phyloP scores from a whole-genome alignment of 2,113 vertebrate genomes.

The Prunella himalayana region DNA sequence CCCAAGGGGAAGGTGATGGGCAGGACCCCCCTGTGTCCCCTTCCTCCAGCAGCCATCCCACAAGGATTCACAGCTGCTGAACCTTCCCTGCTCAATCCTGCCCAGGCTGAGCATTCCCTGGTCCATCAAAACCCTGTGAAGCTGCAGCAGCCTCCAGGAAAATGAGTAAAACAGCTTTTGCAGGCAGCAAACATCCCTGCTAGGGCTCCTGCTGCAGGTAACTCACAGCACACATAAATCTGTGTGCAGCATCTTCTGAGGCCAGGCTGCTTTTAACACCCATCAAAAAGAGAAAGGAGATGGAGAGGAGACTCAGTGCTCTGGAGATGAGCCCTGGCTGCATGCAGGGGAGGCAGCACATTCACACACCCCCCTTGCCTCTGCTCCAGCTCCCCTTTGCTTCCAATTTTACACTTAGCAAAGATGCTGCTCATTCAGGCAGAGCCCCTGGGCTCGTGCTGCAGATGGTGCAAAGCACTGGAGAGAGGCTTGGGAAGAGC shows the following conservation, averaged over 20 bases:
- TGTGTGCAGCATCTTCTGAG: accelerated
- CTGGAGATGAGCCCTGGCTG: background rate
- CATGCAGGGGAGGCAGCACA: accelerated
- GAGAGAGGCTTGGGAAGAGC: background rate
- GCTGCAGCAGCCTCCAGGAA: background rate
- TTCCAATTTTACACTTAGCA: background rate
- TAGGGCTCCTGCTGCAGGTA: background rate
- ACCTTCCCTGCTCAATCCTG: background rate
- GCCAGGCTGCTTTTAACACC: background rate
- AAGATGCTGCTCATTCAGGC: background rate
- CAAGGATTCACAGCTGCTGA: background rate
- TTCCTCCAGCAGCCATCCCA: background rate
- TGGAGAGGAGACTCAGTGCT: background rate
- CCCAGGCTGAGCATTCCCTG: background rate
- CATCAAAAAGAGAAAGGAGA: background rate
- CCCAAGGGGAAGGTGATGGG: background rate
- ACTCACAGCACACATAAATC: background rate
- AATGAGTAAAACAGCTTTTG: background rate
- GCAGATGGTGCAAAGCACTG: background rate
- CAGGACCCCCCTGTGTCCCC: background rate
- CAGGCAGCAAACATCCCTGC: background rate
- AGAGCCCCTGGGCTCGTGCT: background rate
- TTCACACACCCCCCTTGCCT: accelerated
- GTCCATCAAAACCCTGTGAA: background rate
- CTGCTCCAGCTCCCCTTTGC: background rate